Evolutionary conservation across 2,797 vertebrate genomes (phyloP).

Genomic region (Megaceryle alcyon): DNA sequence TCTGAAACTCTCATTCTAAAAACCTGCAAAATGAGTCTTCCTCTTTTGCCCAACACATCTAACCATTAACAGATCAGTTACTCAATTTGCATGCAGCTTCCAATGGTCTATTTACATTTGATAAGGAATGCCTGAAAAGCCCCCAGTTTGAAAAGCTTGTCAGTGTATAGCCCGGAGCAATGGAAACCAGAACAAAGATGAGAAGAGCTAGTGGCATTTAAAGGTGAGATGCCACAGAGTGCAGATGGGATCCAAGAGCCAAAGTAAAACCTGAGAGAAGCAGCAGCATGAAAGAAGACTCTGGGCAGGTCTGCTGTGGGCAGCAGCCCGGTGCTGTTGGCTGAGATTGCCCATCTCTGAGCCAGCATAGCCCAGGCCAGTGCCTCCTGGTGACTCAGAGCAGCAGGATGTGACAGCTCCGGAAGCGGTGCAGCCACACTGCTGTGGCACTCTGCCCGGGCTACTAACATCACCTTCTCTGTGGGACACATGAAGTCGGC

Average conservation of each 20-base stretch:
- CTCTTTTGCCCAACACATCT: neutral
- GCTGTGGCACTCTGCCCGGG: neutral
- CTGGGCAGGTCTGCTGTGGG: neutral
- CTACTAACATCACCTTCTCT: neutral
- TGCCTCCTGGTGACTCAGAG: neutral
- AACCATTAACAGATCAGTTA: neutral
- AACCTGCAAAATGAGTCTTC: neutral
- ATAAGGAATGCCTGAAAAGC: neutral
- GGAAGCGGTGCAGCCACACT: neutral
- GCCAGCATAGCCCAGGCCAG: neutral
- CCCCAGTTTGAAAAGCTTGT: neutral
- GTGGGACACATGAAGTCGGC: neutral
- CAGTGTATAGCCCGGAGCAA: neutral
- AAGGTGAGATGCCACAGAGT: neutral
- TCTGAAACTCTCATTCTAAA: neutral
- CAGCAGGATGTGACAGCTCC: neutral
- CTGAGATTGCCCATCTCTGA: neutral
- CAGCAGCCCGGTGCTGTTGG: neutral
- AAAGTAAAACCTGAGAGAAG: neutral
- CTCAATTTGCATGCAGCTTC: neutral
- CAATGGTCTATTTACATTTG: neutral
- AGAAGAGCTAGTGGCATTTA: neutral
- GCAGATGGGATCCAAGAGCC: accelerated
- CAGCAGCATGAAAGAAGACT: neutral
- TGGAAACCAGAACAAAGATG: neutral